Evolutionary conservation across 1,140 invertebrate genomes (phyloP), one percentile per base, ranked within the genome.

Genomic region (Solen grandis): DNA sequence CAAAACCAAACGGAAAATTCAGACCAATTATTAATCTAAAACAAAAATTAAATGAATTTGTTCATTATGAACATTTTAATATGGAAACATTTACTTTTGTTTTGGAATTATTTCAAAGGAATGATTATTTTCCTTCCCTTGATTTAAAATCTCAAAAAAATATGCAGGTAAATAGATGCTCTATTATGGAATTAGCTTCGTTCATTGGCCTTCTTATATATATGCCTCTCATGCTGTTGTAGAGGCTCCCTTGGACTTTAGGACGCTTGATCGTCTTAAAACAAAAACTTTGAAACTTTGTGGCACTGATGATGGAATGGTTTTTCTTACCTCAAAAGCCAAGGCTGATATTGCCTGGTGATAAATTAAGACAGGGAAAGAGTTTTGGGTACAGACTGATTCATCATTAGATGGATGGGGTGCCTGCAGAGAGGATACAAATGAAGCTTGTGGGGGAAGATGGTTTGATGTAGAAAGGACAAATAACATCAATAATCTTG

Each of bases 61-160:
- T n/a, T n/a, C 54, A 22, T 55, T 22, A 55, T 19, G 27, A 55
- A 55, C 54, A 22, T 55, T 19, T 27, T 62, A 62, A 27, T 31
- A 62, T 29, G 29, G 59, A 31, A 29, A 62, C 29, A 31, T 62
- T 62, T 62, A 13, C 59, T n/a, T n/a, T n/a, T n/a, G n/a, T n/a
- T n/a, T n/a, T n/a, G n/a, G n/a, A n/a, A n/a, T n/a, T n/a, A n/a
- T n/a, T n/a, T n/a, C 5, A 62, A 62, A 62, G 59, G 35, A 62
- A 29, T 29, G 22, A 62, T 33, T 29, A 29, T 29, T 62, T 62
- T 62, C 14, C 22, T 33, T 62, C 22, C 16, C 59, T n/a, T 62
- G 22, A 62, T 29, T 62, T 29, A 5, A 3, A 5, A 62, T 62
- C 5, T 62, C 22, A 19, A 60, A n/a, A n/a, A n/a, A n/a, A n/a